Base-by-base conservation (phyloP, 2,888 invertebrate genomes). In the Exephanes ischioxanthus region DNA sequence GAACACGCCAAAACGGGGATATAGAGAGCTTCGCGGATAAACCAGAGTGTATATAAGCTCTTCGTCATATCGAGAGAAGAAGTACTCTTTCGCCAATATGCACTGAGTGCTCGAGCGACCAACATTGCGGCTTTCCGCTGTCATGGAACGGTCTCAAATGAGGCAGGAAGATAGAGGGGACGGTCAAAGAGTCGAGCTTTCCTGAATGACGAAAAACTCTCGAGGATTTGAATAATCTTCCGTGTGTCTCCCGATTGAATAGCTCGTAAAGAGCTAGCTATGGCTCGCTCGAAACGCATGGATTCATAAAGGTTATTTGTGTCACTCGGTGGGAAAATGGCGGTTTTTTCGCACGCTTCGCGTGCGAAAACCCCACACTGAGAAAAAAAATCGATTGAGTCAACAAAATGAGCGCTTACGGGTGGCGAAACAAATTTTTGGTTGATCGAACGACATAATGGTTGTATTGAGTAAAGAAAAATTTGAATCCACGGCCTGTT, bases 71-170 rank as follows among this genome's bases (percentile, higher is more conserved):
- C 33, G 48, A 26, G 61, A 33, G 19, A 19, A 51, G 51, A 45
- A 45, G 16, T 45, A 63, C 48, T 66, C 51, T 66, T 51, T 30
- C 63, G 48, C 51, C 48, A 75, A 75, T 75, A 51, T 75, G 48
- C 30, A 66, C 63, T 5, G 51, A 19, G 33, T 51, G 33, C 63
- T n/a, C 45, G 48, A 33, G 33, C 33, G 30, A 63, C 26, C 48
- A 48, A 63, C 75, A 33, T 63, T 63, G 63, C 75, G 48, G 37
- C 30, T 63, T 75, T 51, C 63, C 75, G 51, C 19, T 45, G 63
- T 4, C 26, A 66, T 51, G 33, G 30, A 51, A 75, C 30, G 14
- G 16, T 63, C 63, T 33, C 11, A 26, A 51, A 33, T 63, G 33
- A 45, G 16, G 37, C 37, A 76, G 30, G 19, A 33, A 51, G 30